phyloP scores from a whole-genome alignment of 2,888 invertebrate genomes.

The Sesamia inferens region DNA sequence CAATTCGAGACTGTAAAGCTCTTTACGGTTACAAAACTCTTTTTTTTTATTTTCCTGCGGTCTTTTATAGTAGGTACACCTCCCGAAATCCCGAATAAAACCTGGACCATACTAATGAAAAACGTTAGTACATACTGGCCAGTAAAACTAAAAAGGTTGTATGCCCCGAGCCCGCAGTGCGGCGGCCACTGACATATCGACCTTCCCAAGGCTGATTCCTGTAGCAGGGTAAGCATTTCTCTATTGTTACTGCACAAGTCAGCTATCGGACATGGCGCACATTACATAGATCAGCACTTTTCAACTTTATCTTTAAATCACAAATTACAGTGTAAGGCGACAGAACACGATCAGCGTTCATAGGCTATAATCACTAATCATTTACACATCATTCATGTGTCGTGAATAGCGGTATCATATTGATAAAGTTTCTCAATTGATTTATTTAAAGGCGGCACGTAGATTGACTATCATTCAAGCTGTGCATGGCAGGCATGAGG shows the following conservation, averaged over 20 bases:
- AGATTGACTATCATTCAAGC: too few species aligned
- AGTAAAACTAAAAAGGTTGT: slow-evolving; percentile 38
- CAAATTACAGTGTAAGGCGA: too few species aligned
- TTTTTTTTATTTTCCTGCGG: slow-evolving; percentile 21
- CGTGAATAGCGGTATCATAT: too few species aligned
- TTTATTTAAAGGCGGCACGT: too few species aligned
- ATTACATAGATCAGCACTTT: too few species aligned
- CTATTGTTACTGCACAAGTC: not conserved
- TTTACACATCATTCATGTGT: too few species aligned
- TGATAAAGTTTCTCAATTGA: too few species aligned
- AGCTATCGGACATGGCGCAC: too few species aligned
- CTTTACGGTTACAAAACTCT: slow-evolving; percentile 3
- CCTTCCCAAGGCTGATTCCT: slow-evolving; percentile 6
- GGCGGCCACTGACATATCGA: slow-evolving; percentile 22
- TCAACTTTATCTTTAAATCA: too few species aligned
- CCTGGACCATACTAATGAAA: slow-evolving; percentile 27
- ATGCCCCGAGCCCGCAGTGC: slow-evolving; percentile 43
- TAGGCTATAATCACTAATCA: too few species aligned
- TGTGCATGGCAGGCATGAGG: too few species aligned
- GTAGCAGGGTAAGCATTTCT: not conserved
- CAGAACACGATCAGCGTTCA: too few species aligned
- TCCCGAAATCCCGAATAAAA: slow-evolving; percentile 16
- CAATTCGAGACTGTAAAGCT: slow-evolving; percentile 5
- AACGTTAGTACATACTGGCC: slow-evolving; percentile 12
- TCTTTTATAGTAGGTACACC: not conserved